A percentile compares a stretch with the other conserved stretches of the same genome.
Conservation (phyloP, 1,140 invertebrate genomes). For the Drosophila tani region DNA sequence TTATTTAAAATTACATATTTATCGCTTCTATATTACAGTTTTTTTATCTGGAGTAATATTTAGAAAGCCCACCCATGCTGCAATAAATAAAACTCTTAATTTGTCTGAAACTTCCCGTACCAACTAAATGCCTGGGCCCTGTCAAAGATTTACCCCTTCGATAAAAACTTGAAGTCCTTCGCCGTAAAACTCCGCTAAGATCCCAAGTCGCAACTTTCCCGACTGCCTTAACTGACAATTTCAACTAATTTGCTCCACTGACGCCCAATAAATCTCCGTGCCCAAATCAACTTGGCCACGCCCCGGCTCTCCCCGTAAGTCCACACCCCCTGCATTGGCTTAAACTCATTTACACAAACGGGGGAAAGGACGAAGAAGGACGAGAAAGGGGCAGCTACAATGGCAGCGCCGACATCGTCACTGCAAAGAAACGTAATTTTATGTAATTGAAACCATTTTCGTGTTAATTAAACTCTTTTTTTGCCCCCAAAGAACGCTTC, state of each 20-base stretch:
- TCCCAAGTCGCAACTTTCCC: conserved; percentile 28
- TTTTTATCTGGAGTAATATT: not conserved
- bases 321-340: conserved; percentile 29
- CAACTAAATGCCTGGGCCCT: not conserved
- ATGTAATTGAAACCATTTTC: conserved; percentile 84
- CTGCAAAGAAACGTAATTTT: conserved; percentile 81
- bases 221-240: conserved; percentile 72
- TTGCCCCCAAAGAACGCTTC: conserved; percentile 41
- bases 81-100: conserved; percentile 8
- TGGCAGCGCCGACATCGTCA: conserved; percentile 42
- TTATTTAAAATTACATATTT: no score
- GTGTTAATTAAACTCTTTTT: conserved; percentile 83
- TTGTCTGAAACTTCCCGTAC: not conserved
- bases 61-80: no score
- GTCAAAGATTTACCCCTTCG: conserved; percentile 22
- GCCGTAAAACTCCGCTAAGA: conserved; percentile 22
- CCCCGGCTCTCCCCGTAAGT: conserved; percentile 28
- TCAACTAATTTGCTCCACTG: conserved; percentile 77
- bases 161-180: conserved; percentile 22
- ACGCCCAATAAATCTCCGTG: conserved; percentile 79
- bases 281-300: conserved; percentile 76
- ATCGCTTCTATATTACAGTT: not conserved
- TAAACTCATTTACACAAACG: conserved; percentile 26
- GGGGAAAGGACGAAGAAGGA: not conserved
- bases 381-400: conserved; percentile 50